phyloP scores from a whole-genome alignment of 2,888 invertebrate genomes.

The Girardia tigrina region DNA sequence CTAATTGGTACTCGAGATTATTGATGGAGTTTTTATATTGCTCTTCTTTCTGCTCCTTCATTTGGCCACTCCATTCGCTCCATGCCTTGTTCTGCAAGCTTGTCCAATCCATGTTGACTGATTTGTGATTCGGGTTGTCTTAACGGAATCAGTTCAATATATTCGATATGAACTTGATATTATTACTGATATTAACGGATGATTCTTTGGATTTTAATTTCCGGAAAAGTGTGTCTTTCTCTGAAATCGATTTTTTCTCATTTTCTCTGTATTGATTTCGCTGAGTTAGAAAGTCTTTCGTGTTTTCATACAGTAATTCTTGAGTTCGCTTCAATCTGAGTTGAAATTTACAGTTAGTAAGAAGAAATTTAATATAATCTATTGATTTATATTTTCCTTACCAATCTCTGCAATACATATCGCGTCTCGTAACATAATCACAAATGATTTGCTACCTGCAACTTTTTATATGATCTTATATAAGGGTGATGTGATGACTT shows the following conservation, averaged over 20 bases:
- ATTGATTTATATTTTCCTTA: too few relatives aligned
- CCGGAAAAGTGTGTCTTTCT: conserved; percentile 47
- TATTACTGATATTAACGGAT: background rate
- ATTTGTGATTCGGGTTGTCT: background rate
- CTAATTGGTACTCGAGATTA: conserved; percentile 44
- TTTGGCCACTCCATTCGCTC: conserved; percentile 21
- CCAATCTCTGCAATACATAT: too few relatives aligned
- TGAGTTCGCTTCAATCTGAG: conserved; percentile 51
- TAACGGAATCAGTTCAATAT: too few relatives aligned
- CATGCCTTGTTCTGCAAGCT: background rate
- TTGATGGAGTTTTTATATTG: conserved; percentile 38
- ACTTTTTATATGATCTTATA: too few relatives aligned
- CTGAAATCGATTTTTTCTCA: conserved; percentile 48
- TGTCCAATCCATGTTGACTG: background rate
- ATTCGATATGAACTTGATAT: too few relatives aligned
- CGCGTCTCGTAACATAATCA: too few relatives aligned
- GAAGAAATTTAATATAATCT: too few relatives aligned
- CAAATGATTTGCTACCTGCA: too few relatives aligned
- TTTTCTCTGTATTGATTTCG: conserved; percentile 45
- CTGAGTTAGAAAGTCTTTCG: conserved; percentile 48
- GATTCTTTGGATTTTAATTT: conserved; percentile 42
- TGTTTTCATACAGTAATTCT: conserved; percentile 50
- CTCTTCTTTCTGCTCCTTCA: conserved; percentile 30
- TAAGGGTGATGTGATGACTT: too few relatives aligned
- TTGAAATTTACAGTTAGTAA: too few relatives aligned